Conservation (phyloP, 2,113 vertebrate genomes). For the Centropus bengalensis region DNA sequence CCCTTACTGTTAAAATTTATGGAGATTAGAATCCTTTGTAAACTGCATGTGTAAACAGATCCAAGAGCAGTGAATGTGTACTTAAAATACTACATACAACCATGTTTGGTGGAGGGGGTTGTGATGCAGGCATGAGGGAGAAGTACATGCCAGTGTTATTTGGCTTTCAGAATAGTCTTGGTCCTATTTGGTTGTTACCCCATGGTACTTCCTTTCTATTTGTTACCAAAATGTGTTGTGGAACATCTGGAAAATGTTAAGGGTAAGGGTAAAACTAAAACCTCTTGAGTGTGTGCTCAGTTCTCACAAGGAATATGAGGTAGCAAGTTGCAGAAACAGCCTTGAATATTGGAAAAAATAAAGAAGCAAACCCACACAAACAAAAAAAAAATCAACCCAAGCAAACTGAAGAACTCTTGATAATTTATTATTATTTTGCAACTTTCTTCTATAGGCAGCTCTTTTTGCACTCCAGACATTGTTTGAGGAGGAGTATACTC, state of each 20-base stretch:
- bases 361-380: too few species aligned
- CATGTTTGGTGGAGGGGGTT: background rate
- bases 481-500: slow-evolving; percentile 85
- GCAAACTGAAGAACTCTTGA: background rate
- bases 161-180: background rate
- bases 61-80: background rate
- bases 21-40: background rate
- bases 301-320: background rate
- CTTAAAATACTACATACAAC: background rate
- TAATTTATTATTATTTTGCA: background rate
- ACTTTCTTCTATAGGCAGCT: slow-evolving; percentile 83
- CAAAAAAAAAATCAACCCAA: background rate
- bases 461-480: slow-evolving; percentile 91
- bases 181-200: background rate
- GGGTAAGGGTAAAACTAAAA: background rate
- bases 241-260: background rate
- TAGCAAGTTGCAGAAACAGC: background rate
- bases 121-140: background rate
- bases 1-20: background rate
- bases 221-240: background rate
- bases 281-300: background rate
- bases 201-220: background rate
- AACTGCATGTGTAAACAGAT: background rate
- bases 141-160: background rate
- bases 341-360: background rate